phyloP scores from a whole-genome alignment of 2,797 vertebrate species.

The Myripristis murdjan region DNA sequence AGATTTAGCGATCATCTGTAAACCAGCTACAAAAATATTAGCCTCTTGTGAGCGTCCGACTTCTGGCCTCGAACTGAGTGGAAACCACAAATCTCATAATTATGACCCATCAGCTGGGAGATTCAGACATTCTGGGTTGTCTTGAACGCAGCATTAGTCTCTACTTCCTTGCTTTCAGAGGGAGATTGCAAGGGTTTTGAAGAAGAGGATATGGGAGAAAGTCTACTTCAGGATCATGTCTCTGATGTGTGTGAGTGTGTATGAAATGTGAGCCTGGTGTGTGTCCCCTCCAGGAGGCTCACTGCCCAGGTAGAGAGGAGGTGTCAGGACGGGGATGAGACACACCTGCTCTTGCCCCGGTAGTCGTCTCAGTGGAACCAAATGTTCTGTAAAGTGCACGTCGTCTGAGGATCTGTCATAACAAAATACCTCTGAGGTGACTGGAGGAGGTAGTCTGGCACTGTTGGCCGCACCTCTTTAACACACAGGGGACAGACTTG shows the following conservation, averaged over 20 bases:
- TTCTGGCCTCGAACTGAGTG: too few species aligned
- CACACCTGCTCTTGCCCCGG: constrained; percentile 59
- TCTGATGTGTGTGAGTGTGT: constrained; percentile 4
- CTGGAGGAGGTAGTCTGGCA: background rate
- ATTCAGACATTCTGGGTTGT: too few species aligned
- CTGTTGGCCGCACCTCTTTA: background rate
- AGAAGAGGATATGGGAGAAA: too few species aligned
- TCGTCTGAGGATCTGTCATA: constrained; percentile 49
- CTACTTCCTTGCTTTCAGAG: constrained; percentile 1
- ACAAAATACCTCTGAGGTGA: constrained; percentile 26
- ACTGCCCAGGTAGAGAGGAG: constrained; percentile 30
- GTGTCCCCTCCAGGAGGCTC: constrained; percentile 3
- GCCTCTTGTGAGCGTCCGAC: too few species aligned
- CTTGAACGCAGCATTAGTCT: background rate
- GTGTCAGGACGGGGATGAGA: constrained; percentile 61
- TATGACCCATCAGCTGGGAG: too few species aligned
- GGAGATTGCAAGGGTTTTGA: too few species aligned
- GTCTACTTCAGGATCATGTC: constrained; percentile 11
- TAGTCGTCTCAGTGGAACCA: constrained; percentile 52
- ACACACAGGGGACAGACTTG: background rate
- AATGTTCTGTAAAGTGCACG: constrained; percentile 56
- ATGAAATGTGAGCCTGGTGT: background rate
- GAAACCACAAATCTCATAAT: too few species aligned
- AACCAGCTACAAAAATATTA: too few species aligned
- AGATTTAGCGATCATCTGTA: too few species aligned